These are phyloP conservation scores for Drosophila nikananu DNA, from an alignment of 1,140 invertebrate genomes.

Conservation along the genomic window DNA sequence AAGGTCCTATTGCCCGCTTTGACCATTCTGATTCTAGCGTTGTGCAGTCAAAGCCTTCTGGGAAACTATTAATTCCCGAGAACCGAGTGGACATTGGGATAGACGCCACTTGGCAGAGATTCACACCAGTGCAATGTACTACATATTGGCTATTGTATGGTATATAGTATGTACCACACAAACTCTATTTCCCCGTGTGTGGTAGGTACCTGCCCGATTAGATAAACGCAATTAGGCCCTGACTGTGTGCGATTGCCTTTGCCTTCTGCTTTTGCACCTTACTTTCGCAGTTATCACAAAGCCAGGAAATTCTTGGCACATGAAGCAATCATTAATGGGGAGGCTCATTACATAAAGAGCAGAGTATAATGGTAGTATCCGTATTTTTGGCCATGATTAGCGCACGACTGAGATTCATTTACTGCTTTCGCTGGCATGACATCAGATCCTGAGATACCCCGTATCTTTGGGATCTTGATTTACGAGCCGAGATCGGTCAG, in stretches of 20 bases:
- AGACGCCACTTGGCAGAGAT: slow-evolving; percentile 1
- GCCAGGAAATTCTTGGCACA: slow-evolving; percentile 69
- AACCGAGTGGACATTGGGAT: slow-evolving; percentile 25
- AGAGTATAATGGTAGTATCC: slow-evolving; percentile 36
- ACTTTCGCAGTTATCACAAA: slow-evolving; percentile 58
- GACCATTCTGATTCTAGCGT: slow-evolving; percentile 45
- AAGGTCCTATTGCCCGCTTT: slow-evolving; percentile 64
- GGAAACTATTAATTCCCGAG: slow-evolving; percentile 25
- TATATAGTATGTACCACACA: background rate
- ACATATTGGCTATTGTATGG: slow-evolving; percentile 14
- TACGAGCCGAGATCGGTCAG: slow-evolving; percentile 17
- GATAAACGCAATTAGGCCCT: slow-evolving; percentile 66
- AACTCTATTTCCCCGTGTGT: slow-evolving; percentile 21
- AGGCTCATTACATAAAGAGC: slow-evolving; percentile 62
- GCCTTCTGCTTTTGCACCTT: slow-evolving; percentile 47
- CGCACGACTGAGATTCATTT: slow-evolving; percentile 29
- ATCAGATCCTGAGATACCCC: slow-evolving; percentile 56
- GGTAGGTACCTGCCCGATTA: slow-evolving; percentile 56
- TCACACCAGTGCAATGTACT: slow-evolving; percentile 15
- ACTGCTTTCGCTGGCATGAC: slow-evolving; percentile 47
- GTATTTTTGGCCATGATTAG: slow-evolving; percentile 60
- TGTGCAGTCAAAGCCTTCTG: slow-evolving; percentile 20
- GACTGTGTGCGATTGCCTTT: slow-evolving; percentile 50
- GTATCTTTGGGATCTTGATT: slow-evolving; percentile 67
- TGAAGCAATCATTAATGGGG: slow-evolving; percentile 70